Conservation (phyloP, 2,797 vertebrate species). For the Cryptoprocta ferox region DNA sequence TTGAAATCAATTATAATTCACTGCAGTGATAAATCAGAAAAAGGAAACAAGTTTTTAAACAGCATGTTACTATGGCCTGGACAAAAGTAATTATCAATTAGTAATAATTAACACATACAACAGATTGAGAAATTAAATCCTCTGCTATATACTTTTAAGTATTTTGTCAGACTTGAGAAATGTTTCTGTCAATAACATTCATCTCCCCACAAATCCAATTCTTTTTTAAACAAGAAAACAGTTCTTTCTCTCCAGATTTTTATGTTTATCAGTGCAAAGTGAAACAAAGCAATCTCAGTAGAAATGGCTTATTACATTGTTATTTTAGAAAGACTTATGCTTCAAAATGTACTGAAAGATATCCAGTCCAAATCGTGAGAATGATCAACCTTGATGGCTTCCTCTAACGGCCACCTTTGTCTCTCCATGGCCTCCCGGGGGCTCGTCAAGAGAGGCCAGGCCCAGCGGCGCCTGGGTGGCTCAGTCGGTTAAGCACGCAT, state of each 20-base stretch:
- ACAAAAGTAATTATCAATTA: constrained; percentile 40
- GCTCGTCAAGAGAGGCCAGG: constrained; percentile 93
- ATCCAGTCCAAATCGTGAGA: constrained; percentile 94
- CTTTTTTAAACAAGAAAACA: constrained; percentile 68
- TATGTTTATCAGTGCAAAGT: constrained; percentile 59
- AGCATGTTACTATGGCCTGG: not conserved
- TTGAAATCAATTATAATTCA: constrained; percentile 58
- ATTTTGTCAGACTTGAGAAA: constrained; percentile 34
- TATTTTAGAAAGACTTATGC: constrained; percentile 70
- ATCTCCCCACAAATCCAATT: not conserved
- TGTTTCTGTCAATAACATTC: not conserved
- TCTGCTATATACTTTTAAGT: not conserved
- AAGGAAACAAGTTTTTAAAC: constrained; percentile 36
- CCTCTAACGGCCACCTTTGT: constrained; percentile 90
- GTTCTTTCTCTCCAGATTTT: constrained; percentile 3
- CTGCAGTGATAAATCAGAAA: constrained; percentile 55
- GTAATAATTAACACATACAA: constrained; percentile 43
- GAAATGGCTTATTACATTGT: constrained; percentile 66
- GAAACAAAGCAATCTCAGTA: constrained; percentile 69
- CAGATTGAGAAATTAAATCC: constrained; percentile 45
- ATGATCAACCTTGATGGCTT: constrained; percentile 92
- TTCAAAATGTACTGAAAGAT: constrained; percentile 89
- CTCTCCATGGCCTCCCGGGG: constrained; percentile 89
- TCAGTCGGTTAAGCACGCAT: no score
- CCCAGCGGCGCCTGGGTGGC: constrained; percentile 77